These are phyloP conservation scores for Protonibea diacanthus DNA, from an alignment of 2,797 vertebrate species.

Conservation along the genomic window DNA sequence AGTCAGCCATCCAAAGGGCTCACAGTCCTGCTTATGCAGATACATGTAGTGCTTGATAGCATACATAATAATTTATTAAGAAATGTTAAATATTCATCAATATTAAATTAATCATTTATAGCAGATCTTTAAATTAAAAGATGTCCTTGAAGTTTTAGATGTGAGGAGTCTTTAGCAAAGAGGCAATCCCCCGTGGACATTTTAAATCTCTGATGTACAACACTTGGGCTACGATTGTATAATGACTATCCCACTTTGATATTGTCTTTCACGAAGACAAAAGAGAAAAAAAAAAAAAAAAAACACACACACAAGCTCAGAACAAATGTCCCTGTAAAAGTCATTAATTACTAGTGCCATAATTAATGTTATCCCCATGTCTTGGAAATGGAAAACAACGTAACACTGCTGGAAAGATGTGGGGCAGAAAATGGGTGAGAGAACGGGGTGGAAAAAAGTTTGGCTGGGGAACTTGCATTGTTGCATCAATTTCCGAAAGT, in stretches of 20 bases:
- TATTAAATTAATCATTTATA: conserved; percentile 87
- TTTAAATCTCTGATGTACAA: conserved; percentile 77
- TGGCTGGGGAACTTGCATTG: neutral
- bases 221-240: conserved; percentile 64
- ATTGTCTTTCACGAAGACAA: conserved; percentile 51
- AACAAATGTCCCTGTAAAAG: conserved; percentile 60
- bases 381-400: conserved; percentile 26
- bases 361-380: conserved; percentile 49
- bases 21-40: conserved; percentile 75
- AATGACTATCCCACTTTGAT: conserved; percentile 75
- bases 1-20: conserved; percentile 70
- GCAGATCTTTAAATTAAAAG: conserved; percentile 86
- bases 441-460: neutral
- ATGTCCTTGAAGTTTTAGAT: conserved; percentile 85
- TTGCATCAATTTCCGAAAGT: neutral
- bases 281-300: neutral
- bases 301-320: conserved; percentile 49
- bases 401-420: conserved; percentile 3
- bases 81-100: conserved; percentile 88
- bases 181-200: conserved; percentile 76
- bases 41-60: conserved; percentile 82
- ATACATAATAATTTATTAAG: conserved; percentile 87
- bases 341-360: conserved; percentile 46
- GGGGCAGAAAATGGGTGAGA: conserved; percentile 6
- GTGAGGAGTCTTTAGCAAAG: conserved; percentile 75